Evolutionary conservation across 2,113 vertebrate species (phyloP).

Genomic region (Bos javanicus): DNA sequence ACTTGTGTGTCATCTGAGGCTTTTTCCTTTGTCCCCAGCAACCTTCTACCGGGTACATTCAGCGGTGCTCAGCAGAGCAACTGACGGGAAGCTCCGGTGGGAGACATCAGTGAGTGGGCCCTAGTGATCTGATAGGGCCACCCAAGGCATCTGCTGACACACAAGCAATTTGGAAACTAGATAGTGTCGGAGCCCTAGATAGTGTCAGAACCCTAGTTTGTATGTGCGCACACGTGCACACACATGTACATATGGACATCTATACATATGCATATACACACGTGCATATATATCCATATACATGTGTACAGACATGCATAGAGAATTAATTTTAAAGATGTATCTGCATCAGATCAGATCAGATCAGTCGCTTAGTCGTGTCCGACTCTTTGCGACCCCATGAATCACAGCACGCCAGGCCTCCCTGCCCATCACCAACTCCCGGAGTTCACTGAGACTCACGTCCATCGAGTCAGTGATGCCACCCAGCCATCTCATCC

Average conservation of each 20-base stretch:
- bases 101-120: conserved; percentile 70
- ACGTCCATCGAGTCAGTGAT: too few species aligned
- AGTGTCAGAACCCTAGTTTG: conserved; percentile 68
- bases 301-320: background rate
- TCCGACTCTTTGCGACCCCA: too few species aligned
- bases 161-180: conserved; percentile 75
- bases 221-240: background rate
- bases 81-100: conserved; percentile 73
- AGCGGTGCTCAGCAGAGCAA: conserved; percentile 59
- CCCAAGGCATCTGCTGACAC: conserved; percentile 74
- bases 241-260: rapidly evolving
- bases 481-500: too few species aligned
- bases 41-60: conserved; percentile 71
- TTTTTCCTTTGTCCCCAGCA: conserved; percentile 68
- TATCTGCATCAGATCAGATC: background rate
- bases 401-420: too few species aligned
- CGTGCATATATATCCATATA: rapidly evolving
- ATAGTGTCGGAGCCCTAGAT: conserved; percentile 70
- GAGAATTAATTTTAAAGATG: background rate
- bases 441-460: too few species aligned
- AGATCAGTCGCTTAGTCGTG: too few species aligned
- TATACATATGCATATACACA: rapidly evolving
- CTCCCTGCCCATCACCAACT: too few species aligned
- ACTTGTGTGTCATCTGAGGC: conserved; percentile 70
- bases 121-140: conserved; percentile 67